Base-by-base conservation (phyloP, 2,888 invertebrate species). In the Polydrusus cervinus region DNA sequence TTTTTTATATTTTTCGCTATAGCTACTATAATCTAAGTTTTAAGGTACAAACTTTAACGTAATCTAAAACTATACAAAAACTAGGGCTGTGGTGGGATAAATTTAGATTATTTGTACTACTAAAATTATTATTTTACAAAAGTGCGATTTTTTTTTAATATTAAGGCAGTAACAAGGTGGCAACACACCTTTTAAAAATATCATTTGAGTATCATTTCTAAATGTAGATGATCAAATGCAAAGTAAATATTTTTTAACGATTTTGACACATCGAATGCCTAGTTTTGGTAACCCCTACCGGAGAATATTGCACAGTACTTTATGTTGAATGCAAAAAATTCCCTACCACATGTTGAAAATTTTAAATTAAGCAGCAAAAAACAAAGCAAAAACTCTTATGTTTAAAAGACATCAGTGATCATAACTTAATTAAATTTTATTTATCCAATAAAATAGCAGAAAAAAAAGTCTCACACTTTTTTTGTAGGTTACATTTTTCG, bases 21-120 rank as follows among this genome's bases (percentile, higher is more conserved):
- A 71, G 55, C 70, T 45, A 40, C 65, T 34, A 66, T 74, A 68
- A 68, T 69, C 68, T 74, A 74, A 57, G 18, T 65, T 74, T 71
- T 75, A 75, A 75, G 75, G 71, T 75, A 75, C 75, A 75, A 70
- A 71, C 65, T 71, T 71, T 75, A 75, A 75, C 70, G 49, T 74
- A 74, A 55, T 38, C 68, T 74, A 74, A 68, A 64, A 65, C 53
- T 74, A 74, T 45, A 64, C 51, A 64, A 71, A 70, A 72, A 45
- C 75, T 71, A 71, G 34, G 25, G 51, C 47, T 61, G 70, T 75
- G 67, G 75, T 71, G 70, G 75, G 67, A 64, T 18, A 75, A 60
- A 51, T 40, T 61, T 57, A 47, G 47, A 61, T 40, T 8, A 71
- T 75, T 75, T 71, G 66, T 71, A 75, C 75, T 75, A 75, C 62